Evolutionary conservation across 2,888 invertebrate genomes (phyloP), one percentile per base, ranked within the genome.

Genomic region (Meteorus cinctellus): DNA sequence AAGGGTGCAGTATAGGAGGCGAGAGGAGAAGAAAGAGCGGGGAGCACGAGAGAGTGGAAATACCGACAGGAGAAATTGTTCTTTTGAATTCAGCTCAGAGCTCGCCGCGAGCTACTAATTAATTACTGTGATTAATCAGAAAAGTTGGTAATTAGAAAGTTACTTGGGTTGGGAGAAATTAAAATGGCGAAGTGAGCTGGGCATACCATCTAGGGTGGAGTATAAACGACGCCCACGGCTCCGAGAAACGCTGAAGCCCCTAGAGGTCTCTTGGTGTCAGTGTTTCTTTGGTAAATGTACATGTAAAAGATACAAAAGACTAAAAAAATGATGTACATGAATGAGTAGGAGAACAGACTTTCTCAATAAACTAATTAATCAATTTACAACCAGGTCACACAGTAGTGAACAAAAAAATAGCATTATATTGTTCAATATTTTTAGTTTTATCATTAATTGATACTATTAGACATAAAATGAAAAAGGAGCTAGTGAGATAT

Each of bases 61-160:
- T 27, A 45, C 65, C n/a, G 45, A 48, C 72, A 67, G 74, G 75
- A 76, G 77, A 80, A 79, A 77, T 77, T 74, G 65, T 68, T 65
- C 73, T 75, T 74, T 79, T 74, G 74, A 75, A 74, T 24, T 41
- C n/a, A 67, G 65, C 74, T 14, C n/a, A 36, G 48, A 62, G 67
- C 67, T 70, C 73, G 72, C 81, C 79, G 84, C 82, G 82, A 80
- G 86, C 87, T 87, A 90, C 91, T 91, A 91, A 91, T 91, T 91
- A 91, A 91, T 91, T 91, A 91, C 91, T 91, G 91, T 91, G 91
- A 91, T 91, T 91, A 91, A 91, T 91, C 91, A 91, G 91, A 91
- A 91, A 91, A 91, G 90, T 91, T 91, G 86, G 90, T 91, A 91
- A 91, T 91, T 91, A 91, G 91, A 91, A 91, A 91, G 91, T 91